Percentiles rank a stretch among this genome's conserved stretches.
Conservation (phyloP, 2,888 invertebrate species). For the Drosophila putrida region DNA sequence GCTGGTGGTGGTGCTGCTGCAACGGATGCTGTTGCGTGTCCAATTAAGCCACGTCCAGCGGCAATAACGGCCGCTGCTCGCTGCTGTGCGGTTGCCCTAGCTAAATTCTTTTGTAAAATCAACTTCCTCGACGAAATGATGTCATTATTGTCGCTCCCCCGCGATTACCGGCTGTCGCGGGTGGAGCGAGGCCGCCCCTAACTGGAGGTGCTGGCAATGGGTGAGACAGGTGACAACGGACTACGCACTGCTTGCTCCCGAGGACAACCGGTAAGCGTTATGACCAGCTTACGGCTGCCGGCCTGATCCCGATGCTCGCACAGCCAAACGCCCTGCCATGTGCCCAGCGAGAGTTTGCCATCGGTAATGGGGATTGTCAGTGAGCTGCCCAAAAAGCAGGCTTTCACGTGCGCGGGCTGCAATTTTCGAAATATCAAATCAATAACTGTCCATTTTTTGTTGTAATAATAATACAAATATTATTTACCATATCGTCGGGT, state of each 20-base stretch:
- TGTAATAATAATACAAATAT: neutral
- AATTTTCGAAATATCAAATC: neutral
- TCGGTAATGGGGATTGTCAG: conserved; percentile 98
- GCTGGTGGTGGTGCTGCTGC: conserved; percentile 44
- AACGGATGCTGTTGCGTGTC: conserved; percentile 49
- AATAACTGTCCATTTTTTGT: neutral
- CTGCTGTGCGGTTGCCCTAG: conserved; percentile 84
- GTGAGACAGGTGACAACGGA: conserved; percentile 93
- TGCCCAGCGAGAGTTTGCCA: conserved; percentile 97
- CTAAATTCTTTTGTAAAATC: conserved; percentile 85
- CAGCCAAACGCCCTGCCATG: conserved; percentile 99
- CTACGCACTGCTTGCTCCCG: conserved; percentile 92
- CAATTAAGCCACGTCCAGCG: conserved; percentile 66
- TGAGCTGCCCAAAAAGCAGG: conserved; percentile 97
- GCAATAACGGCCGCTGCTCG: conserved; percentile 78
- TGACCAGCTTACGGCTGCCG: conserved; percentile 95
- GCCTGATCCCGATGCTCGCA: conserved; percentile 99
- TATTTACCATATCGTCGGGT: conserved; percentile 97
- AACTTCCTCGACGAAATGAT: conserved; percentile 86
- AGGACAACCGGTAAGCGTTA: conserved; percentile 96
- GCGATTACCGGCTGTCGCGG: conserved; percentile 86
- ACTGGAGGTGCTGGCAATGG: conserved; percentile 96
- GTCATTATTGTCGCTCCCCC: conserved; percentile 86
- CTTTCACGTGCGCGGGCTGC: conserved; percentile 99
- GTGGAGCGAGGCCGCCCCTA: conserved; percentile 90